These are phyloP conservation scores for Cygnus olor DNA, from an alignment of 2,797 vertebrate species.

Conservation along the genomic window DNA sequence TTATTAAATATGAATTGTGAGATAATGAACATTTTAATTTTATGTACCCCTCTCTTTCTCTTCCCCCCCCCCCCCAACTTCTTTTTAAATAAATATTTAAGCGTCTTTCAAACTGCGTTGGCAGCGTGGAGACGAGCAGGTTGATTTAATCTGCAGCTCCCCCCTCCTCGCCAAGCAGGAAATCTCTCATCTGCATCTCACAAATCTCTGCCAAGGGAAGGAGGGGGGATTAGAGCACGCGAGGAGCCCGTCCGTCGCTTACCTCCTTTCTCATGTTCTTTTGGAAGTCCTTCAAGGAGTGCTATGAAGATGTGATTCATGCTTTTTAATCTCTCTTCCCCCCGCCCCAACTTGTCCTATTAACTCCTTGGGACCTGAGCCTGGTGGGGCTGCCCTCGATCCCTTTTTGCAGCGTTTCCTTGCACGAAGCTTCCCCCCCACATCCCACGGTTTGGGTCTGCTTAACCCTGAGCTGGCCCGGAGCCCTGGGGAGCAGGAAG, in stretches of 20 bases:
- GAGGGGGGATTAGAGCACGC: not conserved
- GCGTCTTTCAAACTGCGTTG: not conserved
- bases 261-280: not conserved
- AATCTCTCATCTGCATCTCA: slow-evolving; percentile 41
- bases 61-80: no score
- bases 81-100: slow-evolving; percentile 50
- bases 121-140: not conserved
- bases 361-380: not conserved
- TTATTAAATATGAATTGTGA: not conserved
- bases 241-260: not conserved
- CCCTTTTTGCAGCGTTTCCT: not conserved
- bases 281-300: slow-evolving; percentile 40
- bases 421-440: not conserved
- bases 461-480: not conserved
- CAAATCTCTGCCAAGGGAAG: slow-evolving; percentile 3
- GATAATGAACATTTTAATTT: slow-evolving; percentile 47
- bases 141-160: slow-evolving; percentile 17
- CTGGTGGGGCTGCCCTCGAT: accelerated
- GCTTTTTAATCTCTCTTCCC: not conserved
- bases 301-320: not conserved
- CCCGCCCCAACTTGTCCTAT: not conserved
- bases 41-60: not conserved
- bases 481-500: not conserved
- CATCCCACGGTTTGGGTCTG: not conserved
- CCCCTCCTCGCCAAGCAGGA: slow-evolving; percentile 13